Evolutionary conservation across 1,140 invertebrate genomes (phyloP).

Genomic region (Branchinecta lindahli): DNA sequence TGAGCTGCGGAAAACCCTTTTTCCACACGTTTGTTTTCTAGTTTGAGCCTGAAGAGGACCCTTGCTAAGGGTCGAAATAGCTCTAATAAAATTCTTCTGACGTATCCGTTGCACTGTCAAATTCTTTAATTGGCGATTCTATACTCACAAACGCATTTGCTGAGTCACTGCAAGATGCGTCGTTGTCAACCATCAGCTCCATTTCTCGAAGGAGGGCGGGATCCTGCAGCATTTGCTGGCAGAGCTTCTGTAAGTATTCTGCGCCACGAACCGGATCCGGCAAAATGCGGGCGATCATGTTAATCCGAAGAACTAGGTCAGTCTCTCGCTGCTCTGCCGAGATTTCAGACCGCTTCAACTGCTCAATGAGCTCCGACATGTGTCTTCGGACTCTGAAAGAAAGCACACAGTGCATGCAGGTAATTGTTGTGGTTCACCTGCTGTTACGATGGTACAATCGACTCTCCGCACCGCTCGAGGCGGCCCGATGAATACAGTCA

Average conservation of each 20-base stretch:
- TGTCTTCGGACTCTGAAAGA: slow-evolving; percentile 51
- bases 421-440: neutral
- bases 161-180: slow-evolving; percentile 77
- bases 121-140: neutral
- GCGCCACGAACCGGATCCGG: slow-evolving; percentile 82
- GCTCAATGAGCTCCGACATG: slow-evolving; percentile 67
- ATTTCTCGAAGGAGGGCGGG: slow-evolving; percentile 57
- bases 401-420: slow-evolving; percentile 2
- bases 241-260: slow-evolving; percentile 81
- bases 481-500: slow-evolving; percentile 7
- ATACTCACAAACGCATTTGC: slow-evolving; percentile 50
- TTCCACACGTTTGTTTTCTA: too few species aligned
- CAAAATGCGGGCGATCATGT: slow-evolving; percentile 50
- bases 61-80: too few species aligned
- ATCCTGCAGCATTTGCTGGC: slow-evolving; percentile 60
- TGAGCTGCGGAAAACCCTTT: too few species aligned
- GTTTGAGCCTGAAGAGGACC: too few species aligned
- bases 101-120: too few species aligned
- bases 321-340: slow-evolving; percentile 43
- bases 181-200: slow-evolving; percentile 67
- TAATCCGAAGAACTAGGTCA: slow-evolving; percentile 45
- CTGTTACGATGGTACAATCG: neutral
- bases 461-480: too few species aligned
- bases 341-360: slow-evolving; percentile 14
- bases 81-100: too few species aligned